These are phyloP conservation scores for Trididemnum miniatum DNA, from an alignment of 23 tunicate species.

Conservation along the genomic window DNA sequence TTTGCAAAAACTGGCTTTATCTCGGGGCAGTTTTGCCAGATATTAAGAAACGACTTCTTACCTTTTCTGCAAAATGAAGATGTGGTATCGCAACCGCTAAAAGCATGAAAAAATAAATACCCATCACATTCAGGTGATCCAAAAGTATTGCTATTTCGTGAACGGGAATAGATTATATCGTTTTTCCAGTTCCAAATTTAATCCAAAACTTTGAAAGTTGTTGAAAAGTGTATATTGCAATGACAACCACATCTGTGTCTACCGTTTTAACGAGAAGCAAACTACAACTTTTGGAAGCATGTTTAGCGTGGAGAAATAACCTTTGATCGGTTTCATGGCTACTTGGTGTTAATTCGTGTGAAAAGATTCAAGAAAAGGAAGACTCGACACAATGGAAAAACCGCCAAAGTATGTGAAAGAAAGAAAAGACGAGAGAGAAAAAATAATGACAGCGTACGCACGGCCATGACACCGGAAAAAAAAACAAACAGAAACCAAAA, in stretches of 20 bases:
- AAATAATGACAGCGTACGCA: too few relatives aligned
- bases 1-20: not conserved
- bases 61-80: not conserved
- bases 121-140: not conserved
- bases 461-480: too few relatives aligned
- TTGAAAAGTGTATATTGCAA: not conserved
- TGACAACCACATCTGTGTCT: not conserved
- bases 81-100: slow-evolving; percentile 1
- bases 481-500: too few relatives aligned
- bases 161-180: not conserved
- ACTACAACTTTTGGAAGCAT: not conserved
- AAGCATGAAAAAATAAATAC: not conserved
- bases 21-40: not conserved
- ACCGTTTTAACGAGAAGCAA: not conserved
- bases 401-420: too few relatives aligned
- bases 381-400: too few relatives aligned
- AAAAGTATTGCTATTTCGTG: not conserved
- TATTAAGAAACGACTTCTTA: not conserved
- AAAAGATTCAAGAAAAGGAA: too few relatives aligned
- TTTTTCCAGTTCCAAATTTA: not conserved
- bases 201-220: not conserved
- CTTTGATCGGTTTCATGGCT: not conserved
- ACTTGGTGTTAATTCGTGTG: not conserved
- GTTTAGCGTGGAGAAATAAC: not conserved
- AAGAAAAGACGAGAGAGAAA: too few relatives aligned